Conservation (phyloP, 2,888 invertebrate species). For the Drosophila niveifrons region DNA sequence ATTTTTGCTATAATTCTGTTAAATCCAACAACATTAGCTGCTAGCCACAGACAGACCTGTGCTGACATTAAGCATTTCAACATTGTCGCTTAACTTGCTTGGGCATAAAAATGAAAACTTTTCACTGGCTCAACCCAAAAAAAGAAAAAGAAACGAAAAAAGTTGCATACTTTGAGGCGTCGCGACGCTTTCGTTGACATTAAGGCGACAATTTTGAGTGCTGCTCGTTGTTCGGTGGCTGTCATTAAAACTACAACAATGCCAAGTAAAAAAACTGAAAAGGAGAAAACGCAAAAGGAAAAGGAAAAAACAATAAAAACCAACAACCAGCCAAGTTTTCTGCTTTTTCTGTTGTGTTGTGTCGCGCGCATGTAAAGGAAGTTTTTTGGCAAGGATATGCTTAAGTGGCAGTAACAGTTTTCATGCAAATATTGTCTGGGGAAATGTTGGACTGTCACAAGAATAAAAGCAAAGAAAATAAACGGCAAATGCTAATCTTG, state of each 20-base stretch:
- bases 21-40: conserved; percentile 20
- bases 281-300: conserved; percentile 14
- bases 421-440: conserved; percentile 76
- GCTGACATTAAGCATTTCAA: conserved; percentile 30
- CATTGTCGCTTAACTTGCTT: conserved; percentile 36
- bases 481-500: conserved; percentile 41
- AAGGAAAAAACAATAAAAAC: conserved; percentile 67
- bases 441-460: conserved; percentile 54
- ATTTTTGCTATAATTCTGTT: conserved; percentile 25
- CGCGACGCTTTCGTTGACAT: conserved; percentile 61
- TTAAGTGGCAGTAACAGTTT: conserved; percentile 77
- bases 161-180: conserved; percentile 51
- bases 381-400: conserved; percentile 72
- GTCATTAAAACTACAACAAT: conserved; percentile 76
- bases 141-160: conserved; percentile 32
- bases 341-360: conserved; percentile 16
- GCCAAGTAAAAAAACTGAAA: conserved; percentile 41
- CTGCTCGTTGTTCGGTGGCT: conserved; percentile 36
- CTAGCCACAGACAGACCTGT: conserved; percentile 21
- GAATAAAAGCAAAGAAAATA: conserved; percentile 21
- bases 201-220: conserved; percentile 73
- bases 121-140: conserved; percentile 25
- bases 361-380: conserved; percentile 47
- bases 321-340: conserved; percentile 27
- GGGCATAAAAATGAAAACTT: conserved; percentile 47